These are phyloP conservation scores for Drosophila phalerata DNA, from an alignment of 2,888 invertebrate genomes.

Conservation along the genomic window DNA sequence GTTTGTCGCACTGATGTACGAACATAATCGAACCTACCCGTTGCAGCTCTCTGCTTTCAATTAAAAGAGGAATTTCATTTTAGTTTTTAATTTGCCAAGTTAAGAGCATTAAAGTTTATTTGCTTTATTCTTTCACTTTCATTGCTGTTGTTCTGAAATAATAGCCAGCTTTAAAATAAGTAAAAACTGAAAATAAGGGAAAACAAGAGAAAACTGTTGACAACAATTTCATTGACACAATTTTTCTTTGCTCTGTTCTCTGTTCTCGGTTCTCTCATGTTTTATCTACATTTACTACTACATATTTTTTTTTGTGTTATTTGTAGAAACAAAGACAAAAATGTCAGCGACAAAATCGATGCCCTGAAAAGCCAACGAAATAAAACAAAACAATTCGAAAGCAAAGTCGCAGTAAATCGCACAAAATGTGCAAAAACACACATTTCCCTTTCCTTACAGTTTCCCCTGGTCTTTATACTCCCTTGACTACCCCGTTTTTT, in stretches of 20 bases:
- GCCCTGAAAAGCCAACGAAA: slow-evolving; percentile 72
- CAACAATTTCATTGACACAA: slow-evolving; percentile 75
- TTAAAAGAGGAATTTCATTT: slow-evolving; percentile 30
- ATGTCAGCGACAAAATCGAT: slow-evolving; percentile 74
- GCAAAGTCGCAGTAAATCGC: slow-evolving; percentile 71
- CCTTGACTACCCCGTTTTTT: background rate
- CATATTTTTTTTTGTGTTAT: slow-evolving; percentile 9
- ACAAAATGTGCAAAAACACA: slow-evolving; percentile 49
- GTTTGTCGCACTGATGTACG: too few relatives aligned
- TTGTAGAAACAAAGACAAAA: slow-evolving; percentile 50
- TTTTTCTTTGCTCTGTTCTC: slow-evolving; percentile 31
- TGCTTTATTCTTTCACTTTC: slow-evolving; percentile 21
- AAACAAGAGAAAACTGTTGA: slow-evolving; percentile 54
- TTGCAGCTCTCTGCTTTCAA: too few relatives aligned
- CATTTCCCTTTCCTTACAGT: background rate
- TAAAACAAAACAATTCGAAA: slow-evolving; percentile 70
- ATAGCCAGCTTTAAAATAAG: slow-evolving; percentile 48
- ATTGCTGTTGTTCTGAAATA: slow-evolving; percentile 24
- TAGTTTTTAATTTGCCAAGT: slow-evolving; percentile 14
- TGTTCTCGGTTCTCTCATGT: slow-evolving; percentile 1
- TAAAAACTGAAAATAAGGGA: slow-evolving; percentile 4
- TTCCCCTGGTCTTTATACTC: background rate
- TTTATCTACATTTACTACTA: slow-evolving; percentile 3
- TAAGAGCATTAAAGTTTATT: slow-evolving; percentile 45
- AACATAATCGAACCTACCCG: too few relatives aligned